Conservation (phyloP, 2,797 vertebrate species). For the Cyclura pinguis region DNA sequence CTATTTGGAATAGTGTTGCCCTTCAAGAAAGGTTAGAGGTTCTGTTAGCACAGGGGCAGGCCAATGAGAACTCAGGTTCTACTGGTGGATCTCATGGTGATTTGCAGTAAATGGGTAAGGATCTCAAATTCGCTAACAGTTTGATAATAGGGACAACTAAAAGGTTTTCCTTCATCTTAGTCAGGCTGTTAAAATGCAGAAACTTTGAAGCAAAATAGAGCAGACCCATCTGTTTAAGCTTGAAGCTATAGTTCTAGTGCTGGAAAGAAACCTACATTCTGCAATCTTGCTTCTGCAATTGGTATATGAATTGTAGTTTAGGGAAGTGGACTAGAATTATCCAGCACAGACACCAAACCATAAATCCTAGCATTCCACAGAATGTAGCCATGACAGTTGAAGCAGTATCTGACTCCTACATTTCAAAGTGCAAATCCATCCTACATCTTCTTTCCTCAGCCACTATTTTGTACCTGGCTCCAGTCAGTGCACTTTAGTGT, state of each 20-base stretch:
- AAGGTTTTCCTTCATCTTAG: background rate
- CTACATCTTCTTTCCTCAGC: background rate
- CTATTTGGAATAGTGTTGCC: no score
- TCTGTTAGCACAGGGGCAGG: background rate
- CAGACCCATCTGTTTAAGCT: background rate
- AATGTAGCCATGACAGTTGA: no score
- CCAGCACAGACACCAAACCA: no score
- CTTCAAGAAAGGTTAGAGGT: background rate
- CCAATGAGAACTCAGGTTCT: background rate
- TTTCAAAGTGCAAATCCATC: no score
- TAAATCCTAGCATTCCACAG: no score
- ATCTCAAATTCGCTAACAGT: no score
- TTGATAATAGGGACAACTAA: background rate
- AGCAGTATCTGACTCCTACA: no score
- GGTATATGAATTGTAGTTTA: no score
- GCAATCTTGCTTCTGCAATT: no score
- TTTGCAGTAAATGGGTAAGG: background rate
- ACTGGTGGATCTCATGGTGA: background rate
- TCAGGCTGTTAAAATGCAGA: background rate
- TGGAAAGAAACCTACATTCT: background rate
- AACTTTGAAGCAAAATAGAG: background rate
- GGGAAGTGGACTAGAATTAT: no score
- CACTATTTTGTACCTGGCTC: background rate
- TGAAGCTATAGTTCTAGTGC: background rate
- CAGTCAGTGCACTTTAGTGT: background rate